phyloP scores from a whole-genome alignment of 2,888 invertebrate genomes.

The Idaea aversata region DNA sequence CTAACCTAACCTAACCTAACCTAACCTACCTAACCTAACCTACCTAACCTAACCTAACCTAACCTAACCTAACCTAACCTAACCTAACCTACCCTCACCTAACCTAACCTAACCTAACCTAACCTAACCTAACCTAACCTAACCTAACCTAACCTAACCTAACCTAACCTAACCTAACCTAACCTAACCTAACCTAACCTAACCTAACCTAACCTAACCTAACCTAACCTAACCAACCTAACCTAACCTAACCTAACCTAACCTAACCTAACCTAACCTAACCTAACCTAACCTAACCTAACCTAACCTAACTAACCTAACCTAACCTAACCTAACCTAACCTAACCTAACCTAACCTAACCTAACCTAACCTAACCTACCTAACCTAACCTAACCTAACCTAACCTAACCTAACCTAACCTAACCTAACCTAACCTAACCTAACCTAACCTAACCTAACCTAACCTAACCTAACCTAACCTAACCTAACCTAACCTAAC shows the following conservation, averaged over 20 bases:
- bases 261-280: conserved; percentile 10
- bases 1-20: conserved; percentile 13
- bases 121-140: conserved; percentile 12
- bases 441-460: conserved; percentile 9
- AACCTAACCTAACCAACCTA: no score
- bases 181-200: no score
- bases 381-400: conserved; percentile 14
- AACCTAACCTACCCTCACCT: no score
- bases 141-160: no score
- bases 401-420: conserved; percentile 8
- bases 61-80: conserved; percentile 9
- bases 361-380: no score
- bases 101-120: no score
- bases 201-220: conserved; percentile 1
- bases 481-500: no score
- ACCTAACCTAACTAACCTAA: conserved; percentile 11
- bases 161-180: conserved; percentile 10
- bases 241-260: no score
- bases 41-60: conserved; percentile 8
- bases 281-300: conserved; percentile 12
- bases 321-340: conserved; percentile 12
- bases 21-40: conserved; percentile 13
- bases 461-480: no score
- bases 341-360: no score
- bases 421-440: conserved; percentile 6